Evolutionary conservation across 1,140 invertebrate genomes (phyloP), one percentile per base, ranked within the genome.

Genomic region (Drosophila suzukii): DNA sequence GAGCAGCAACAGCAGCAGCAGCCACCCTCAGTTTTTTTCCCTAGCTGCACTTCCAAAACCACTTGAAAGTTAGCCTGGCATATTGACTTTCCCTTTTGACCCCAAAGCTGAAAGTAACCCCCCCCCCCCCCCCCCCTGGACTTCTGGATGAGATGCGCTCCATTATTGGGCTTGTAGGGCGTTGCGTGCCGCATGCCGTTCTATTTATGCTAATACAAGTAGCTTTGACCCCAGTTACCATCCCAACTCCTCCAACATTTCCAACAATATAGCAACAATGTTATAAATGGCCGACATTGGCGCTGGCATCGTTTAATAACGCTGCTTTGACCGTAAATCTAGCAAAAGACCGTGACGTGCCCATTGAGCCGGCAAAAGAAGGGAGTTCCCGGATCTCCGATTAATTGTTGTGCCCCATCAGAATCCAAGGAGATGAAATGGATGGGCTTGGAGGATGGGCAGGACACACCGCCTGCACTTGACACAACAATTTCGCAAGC

Each of bases 401-500:
- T 82, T 86, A 81, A 86, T 86, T 88, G 78, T 77, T 76, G 65
- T 51, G 15, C 36, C 36, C 53, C 44, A 20, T 24, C 5, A 7
- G 27, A 32, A 54, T 12, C 6, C 13, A 46, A 43, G 17, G 6
- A 24, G 36, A 34, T 27, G 10, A 10, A 32, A 0, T 32, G 30
- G 39, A 20, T 15, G 12, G 15, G 41, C 10, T 12, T 24, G 20
- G 27, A 7, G n/a, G 13, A 12, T 36, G 51, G 41, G 39, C 53
- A 11, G 51, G 41, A 41, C 53, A 11, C 53, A 56, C 62, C 71
- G 71, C 60, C 47, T 88, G 83, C 67, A 88, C 75, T 82, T 83
- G 75, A 83, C 84, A 89, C 67, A 75, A 80, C 76, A 76, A 78
- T 79, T 88, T 79, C 65, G 67, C 75, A 71, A 76, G 57, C 75